Base-by-base conservation (phyloP, 1,140 invertebrate genomes). In the Solenopsis invicta region DNA sequence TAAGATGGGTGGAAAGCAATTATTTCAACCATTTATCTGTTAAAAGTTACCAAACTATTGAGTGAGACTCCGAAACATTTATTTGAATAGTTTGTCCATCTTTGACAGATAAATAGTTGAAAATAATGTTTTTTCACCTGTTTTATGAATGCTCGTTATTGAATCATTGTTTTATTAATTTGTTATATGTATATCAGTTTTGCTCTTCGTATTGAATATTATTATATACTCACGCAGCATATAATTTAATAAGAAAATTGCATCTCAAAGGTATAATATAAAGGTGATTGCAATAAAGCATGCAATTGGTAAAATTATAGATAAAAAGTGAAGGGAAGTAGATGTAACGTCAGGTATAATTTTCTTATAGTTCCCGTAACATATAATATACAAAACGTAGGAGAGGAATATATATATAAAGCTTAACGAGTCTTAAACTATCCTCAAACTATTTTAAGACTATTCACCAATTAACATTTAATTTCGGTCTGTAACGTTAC, bases 301-400 rank as follows among this genome's bases (percentile, higher is more conserved):
- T 41, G 4, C 62, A 66, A 66, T 37, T 66, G 62, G 71, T 81
- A 71, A 81, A 81, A 81, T 69, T 71, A 81, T 12, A 24, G 18
- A 0, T 21, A 71, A 41, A 56, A 8, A 8, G 3, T 12, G n/a
- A 37, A 59, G 21, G 34, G 4, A 41, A 24, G 8, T 21, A 9
- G 2, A 10, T 9, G 34, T 34, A 41, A 21, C 9, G 6, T 24
- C 64, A 21, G 29, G 37, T 0, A n/a, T 81, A 5, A 71, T 71
- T 71, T 81, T 81, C 50, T 56, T 81, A 56, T 41, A 6, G 48
- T 18, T 80, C 18, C 48, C 4, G 13, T 24, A 8, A 54, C 64
- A 1, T 69, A 80, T 18, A 69, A 69, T 56, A 52, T 16, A 18
- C 34, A 71, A 24, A 81, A 52, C 37, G 8, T 67, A 52, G 2